Percentiles rank a stretch among this genome's conserved stretches.
These are phyloP conservation scores for Orientallactaga sibirica DNA, from an alignment of 2,797 vertebrate species.

Conservation along the genomic window DNA sequence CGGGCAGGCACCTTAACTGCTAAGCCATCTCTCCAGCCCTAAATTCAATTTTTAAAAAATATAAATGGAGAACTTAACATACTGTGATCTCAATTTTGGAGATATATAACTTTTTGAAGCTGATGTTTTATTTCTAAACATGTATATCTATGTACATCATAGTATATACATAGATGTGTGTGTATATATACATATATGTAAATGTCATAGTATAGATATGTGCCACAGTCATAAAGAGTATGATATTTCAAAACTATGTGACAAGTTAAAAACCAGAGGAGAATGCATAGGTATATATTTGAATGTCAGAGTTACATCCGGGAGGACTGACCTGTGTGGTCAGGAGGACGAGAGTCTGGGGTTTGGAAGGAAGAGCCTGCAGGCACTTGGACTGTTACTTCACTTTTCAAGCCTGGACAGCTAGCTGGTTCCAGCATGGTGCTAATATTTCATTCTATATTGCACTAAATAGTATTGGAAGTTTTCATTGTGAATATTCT, in stretches of 20 bases:
- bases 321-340: background rate
- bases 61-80: background rate
- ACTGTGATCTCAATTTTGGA: background rate
- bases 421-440: background rate
- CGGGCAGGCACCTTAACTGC: too few relatives aligned
- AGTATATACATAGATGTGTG: background rate
- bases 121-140: too few relatives aligned
- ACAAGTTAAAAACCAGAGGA: conserved; percentile 2
- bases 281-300: background rate
- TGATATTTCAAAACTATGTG: background rate
- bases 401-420: background rate
- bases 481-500: background rate
- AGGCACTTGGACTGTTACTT: background rate
- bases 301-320: background rate
- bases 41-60: background rate
- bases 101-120: background rate
- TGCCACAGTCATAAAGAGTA: background rate
- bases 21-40: too few relatives aligned
- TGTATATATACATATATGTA: too few relatives aligned
- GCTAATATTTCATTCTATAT: background rate
- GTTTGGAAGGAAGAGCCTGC: background rate
- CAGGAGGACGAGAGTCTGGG: background rate
- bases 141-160: background rate
- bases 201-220: background rate
- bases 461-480: background rate